These are phyloP conservation scores for Pterocles orientalis DNA, from an alignment of 2,113 vertebrate species.

Conservation along the genomic window DNA sequence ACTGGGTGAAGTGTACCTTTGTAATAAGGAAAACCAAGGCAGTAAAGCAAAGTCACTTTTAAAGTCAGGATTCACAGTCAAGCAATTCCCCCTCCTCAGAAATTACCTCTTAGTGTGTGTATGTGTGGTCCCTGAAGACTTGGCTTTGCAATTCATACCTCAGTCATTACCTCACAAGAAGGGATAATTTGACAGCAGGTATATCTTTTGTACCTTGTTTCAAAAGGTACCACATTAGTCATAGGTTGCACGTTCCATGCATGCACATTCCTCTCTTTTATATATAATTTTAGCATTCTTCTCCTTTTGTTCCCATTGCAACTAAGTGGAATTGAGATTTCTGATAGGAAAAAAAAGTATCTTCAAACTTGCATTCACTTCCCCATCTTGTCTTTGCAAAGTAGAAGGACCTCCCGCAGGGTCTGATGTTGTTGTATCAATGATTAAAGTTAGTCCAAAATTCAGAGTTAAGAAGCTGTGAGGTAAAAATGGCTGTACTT, in stretches of 20 bases:
- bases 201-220: not conserved
- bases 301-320: not conserved
- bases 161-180: not conserved
- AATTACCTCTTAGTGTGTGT: not conserved
- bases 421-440: not conserved
- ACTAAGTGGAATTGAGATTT: not conserved
- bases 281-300: not conserved
- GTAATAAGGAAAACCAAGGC: not conserved
- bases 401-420: not conserved
- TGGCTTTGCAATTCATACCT: not conserved
- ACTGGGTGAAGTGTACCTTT: not conserved
- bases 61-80: not conserved
- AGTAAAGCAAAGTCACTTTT: not conserved
- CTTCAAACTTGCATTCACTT: not conserved
- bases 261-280: not conserved
- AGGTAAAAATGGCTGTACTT: not conserved
- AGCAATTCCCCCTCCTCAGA: not conserved
- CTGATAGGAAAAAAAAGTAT: not conserved
- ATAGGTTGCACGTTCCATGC: not conserved
- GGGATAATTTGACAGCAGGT: constrained; percentile 13
- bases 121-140: not conserved
- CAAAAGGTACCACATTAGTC: not conserved
- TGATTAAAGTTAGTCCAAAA: not conserved
- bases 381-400: not conserved
- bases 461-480: not conserved